A percentile compares a stretch with the other conserved stretches of the same genome.
Conservation (phyloP, 1,140 invertebrate genomes). For the Hirudo medicinalis region DNA sequence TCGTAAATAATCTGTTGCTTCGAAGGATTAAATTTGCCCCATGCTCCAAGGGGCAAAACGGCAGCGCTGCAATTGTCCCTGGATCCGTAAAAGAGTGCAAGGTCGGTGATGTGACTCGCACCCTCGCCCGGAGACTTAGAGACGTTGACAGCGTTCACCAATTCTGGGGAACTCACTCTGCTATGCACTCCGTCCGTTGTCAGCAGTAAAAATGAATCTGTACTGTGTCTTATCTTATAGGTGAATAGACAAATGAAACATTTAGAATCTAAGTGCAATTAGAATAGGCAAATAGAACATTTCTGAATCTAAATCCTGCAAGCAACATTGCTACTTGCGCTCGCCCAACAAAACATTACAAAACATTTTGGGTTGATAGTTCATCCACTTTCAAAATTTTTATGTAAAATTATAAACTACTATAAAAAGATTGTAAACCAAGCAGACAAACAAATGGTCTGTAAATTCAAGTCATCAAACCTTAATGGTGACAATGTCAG, state of each 20-base stretch:
- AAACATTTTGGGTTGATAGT: no score
- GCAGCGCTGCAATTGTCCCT: slow-evolving; percentile 48
- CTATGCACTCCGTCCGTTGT: slow-evolving; percentile 47
- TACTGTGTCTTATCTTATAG: slow-evolving; percentile 44
- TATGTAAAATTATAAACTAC: no score
- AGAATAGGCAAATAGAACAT: no score
- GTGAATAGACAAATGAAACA: no score
- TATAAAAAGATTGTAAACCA: no score
- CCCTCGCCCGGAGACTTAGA: slow-evolving; percentile 43
- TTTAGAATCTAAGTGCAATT: no score
- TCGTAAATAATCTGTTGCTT: no score
- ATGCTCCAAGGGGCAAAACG: slow-evolving; percentile 47
- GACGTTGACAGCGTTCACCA: slow-evolving; percentile 43
- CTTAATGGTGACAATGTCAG: slow-evolving; percentile 40
- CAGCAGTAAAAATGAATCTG: slow-evolving; percentile 46
- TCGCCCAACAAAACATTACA: no score
- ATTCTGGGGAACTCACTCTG: slow-evolving; percentile 46
- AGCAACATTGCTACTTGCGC: no score
- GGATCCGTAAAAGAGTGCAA: slow-evolving; percentile 46
- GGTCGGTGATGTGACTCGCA: slow-evolving; percentile 44
- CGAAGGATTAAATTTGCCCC: slow-evolving; percentile 40
- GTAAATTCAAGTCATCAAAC: slow-evolving; percentile 27
- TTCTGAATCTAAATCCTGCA: no score
- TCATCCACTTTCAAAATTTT: no score
- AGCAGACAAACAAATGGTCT: no score